These are phyloP conservation scores for Ictalurus punctatus DNA, from an alignment of 2,113 vertebrate species.

Conservation along the genomic window DNA sequence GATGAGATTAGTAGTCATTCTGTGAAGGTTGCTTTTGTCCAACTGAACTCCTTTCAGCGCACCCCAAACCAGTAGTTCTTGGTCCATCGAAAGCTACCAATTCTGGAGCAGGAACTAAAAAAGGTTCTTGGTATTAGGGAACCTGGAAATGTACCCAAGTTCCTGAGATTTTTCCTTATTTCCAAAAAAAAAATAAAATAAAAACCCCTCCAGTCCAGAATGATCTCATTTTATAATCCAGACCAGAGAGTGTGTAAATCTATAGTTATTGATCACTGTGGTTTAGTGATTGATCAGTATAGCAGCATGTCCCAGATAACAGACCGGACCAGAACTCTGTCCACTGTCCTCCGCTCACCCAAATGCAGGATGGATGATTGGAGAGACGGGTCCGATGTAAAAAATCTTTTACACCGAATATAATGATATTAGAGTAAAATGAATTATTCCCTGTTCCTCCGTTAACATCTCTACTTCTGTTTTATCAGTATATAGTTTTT, in stretches of 20 bases:
- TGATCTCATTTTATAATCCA: not conserved
- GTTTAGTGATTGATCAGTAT: conserved; percentile 26
- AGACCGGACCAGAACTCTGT: not conserved
- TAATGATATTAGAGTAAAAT: not conserved
- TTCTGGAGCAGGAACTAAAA: not conserved
- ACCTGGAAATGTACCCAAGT: not conserved
- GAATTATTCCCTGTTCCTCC: not conserved
- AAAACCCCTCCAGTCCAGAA: not conserved
- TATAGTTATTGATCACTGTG: conserved; percentile 27
- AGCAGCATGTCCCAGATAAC: conserved; percentile 29
- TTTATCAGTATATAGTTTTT: not conserved
- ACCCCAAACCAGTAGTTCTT: not conserved
- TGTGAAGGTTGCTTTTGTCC: not conserved
- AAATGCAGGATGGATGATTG: not conserved
- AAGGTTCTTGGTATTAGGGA: not conserved
- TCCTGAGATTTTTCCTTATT: not conserved
- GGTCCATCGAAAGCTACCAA: not conserved
- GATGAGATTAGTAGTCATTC: not conserved
- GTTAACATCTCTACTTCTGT: too few relatives aligned
- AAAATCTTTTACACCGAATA: not conserved
- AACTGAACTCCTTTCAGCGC: not conserved
- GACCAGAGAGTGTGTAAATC: conserved; percentile 11
- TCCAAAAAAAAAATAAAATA: not conserved
- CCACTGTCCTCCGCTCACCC: not conserved
- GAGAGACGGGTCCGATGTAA: not conserved